Evolutionary conservation across 53 echinoderm and acorn worm genomes (phyloP), one percentile per base, ranked within the genome.

Genomic region (Temnopleurus reevesii): DNA sequence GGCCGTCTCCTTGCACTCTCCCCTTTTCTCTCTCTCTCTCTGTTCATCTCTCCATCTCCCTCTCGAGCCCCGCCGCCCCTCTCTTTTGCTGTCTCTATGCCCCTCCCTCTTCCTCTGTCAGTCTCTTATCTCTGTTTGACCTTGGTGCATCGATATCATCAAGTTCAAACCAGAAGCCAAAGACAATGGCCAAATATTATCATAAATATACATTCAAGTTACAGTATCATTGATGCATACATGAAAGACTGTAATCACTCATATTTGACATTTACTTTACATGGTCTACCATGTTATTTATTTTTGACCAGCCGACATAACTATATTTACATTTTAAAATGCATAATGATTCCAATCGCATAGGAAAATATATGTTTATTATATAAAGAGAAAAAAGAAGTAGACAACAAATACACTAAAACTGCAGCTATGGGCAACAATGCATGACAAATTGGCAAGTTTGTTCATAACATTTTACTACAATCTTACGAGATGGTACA

Each of bases 271-370:
- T 21, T 47, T 47, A 13, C 7, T 8, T 79, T 79, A 27, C 79
- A 79, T 79, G 47, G 47, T 0, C 41, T 29, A 23, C 21, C 76
- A 44, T 47, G 79, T 47, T 21, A 27, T 79, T 79, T 47, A 79
- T 79, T 47, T 49, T 49, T 47, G 15, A 49, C 28, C 49, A 5
- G 46, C 29, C 46, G 5, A 27, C 18, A 4, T 79, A 27, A 49
- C 15, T 9, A 26, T 79, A 79, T 79, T 26, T 79, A 79, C 79
- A 79, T 34, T 25, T 46, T 79, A 49, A 66, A 79, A 79, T 49
- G 49, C 9, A 25, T 15, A 9, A 12, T 18, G 17, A 47, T 27
- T 29, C 5, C 47, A 79, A 46, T 3, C 1, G 23, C 18, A 49
- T 46, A 79, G 12, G 46, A 46, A 79, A 46, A 79, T 76, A 76